These are phyloP conservation scores for Caenorhabditis plicata DNA, from an alignment of 2,888 invertebrate genomes.

Conservation along the genomic window DNA sequence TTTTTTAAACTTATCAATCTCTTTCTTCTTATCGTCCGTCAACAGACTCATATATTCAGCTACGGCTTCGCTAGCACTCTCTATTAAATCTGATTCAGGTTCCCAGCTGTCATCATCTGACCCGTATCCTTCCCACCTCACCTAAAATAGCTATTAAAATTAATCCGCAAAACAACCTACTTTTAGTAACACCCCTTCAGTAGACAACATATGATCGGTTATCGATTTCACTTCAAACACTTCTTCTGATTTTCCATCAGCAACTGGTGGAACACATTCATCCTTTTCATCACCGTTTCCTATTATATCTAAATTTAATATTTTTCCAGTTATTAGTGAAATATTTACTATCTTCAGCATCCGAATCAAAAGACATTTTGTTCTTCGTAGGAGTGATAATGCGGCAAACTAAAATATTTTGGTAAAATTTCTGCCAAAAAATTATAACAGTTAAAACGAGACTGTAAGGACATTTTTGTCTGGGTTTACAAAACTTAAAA, in stretches of 20 bases:
- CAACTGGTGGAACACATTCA: conserved; percentile 11
- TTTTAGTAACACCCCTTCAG: conserved; percentile 2
- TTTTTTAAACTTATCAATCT: background rate
- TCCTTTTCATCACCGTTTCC: too few relatives aligned
- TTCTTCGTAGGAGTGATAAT: too few relatives aligned
- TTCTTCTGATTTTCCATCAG: conserved; percentile 35
- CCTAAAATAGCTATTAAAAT: conserved; percentile 6
- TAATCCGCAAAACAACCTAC: too few relatives aligned
- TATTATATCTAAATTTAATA: too few relatives aligned
- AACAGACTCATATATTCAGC: conserved; percentile 8
- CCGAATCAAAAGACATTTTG: too few relatives aligned
- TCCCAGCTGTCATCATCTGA: conserved; percentile 48
- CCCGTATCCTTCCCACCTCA: conserved; percentile 47
- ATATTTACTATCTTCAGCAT: too few relatives aligned
- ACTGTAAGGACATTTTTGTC: too few relatives aligned
- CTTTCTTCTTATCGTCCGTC: conserved; percentile 1
- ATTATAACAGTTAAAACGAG: too few relatives aligned
- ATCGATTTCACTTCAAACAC: conserved; percentile 32
- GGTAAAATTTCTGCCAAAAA: too few relatives aligned
- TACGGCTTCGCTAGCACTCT: conserved; percentile 17
- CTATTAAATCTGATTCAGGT: conserved; percentile 41
- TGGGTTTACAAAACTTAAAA: too few relatives aligned
- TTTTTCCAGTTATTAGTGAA: too few relatives aligned
- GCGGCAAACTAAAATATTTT: too few relatives aligned
- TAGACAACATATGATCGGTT: conserved; percentile 8